A percentile compares a stretch with the other conserved stretches of the same genome.
These are phyloP conservation scores for Himalopsyche tibetana DNA, from an alignment of 2,888 invertebrate species.

Conservation along the genomic window DNA sequence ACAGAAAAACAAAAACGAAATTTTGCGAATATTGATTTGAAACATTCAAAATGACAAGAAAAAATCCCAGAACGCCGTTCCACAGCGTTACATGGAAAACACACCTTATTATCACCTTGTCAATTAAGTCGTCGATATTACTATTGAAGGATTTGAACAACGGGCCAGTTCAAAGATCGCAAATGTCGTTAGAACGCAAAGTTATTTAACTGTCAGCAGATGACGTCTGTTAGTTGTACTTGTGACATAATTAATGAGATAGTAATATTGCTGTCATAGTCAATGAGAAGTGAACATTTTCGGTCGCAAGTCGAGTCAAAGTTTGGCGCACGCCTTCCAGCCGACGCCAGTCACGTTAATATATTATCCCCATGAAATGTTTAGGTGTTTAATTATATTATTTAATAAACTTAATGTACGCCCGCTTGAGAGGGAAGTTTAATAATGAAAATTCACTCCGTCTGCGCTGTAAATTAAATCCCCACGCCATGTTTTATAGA, in stretches of 20 bases:
- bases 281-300: background rate
- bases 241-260: conserved; percentile 5
- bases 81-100: no score
- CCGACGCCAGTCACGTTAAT: background rate
- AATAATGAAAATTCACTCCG: background rate
- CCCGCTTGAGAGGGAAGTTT: background rate
- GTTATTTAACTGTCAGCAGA: background rate
- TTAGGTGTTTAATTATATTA: conserved; percentile 22
- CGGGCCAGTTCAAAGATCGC: no score
- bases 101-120: no score
- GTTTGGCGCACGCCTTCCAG: background rate
- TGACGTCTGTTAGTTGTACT: background rate
- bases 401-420: conserved; percentile 14
- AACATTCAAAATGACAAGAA: no score
- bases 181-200: background rate
- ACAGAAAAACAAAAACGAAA: no score
- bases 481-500: background rate
- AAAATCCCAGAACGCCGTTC: no score
- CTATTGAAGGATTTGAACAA: no score
- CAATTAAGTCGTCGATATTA: no score
- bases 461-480: background rate
- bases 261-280: conserved; percentile 15
- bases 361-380: conserved; percentile 18
- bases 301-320: background rate
- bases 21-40: no score